Conservation (phyloP, 2,797 vertebrate species). For the Periparus ater region DNA sequence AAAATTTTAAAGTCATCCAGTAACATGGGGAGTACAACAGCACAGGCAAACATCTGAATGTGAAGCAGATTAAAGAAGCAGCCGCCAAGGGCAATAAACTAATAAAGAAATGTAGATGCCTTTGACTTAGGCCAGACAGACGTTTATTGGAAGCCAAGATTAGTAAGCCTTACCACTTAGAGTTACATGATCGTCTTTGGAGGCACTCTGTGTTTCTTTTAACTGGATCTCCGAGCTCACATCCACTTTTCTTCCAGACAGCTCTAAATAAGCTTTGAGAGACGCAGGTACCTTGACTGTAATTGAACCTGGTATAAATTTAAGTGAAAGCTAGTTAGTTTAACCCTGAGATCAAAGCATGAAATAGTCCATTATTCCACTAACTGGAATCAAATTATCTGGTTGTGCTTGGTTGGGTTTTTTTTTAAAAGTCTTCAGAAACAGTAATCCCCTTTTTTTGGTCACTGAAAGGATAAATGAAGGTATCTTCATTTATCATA, state of each 20-base stretch:
- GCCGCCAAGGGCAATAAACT: conserved; percentile 35
- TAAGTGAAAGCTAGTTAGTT: conserved; percentile 14
- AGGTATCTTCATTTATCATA: background rate
- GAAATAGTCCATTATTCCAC: background rate
- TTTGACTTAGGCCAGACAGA: background rate
- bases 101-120: background rate
- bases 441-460: background rate
- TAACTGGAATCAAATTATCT: background rate
- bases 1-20: background rate
- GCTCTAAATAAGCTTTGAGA: conserved; percentile 79
- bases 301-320: conserved; percentile 80
- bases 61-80: background rate
- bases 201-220: conserved; percentile 72
- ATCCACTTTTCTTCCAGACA: conserved; percentile 83
- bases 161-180: conserved; percentile 82
- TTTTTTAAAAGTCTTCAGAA: background rate
- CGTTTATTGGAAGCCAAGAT: background rate
- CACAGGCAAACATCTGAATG: background rate
- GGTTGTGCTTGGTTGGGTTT: background rate
- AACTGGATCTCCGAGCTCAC: conserved; percentile 83
- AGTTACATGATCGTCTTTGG: conserved; percentile 69
- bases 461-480: background rate
- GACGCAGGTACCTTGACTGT: conserved; percentile 85
- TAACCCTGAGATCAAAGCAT: background rate
- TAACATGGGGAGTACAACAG: background rate